Percentiles rank a stretch among this genome's conserved stretches.
phyloP scores from a whole-genome alignment of 2,113 vertebrate species.

The Raja brachyura region DNA sequence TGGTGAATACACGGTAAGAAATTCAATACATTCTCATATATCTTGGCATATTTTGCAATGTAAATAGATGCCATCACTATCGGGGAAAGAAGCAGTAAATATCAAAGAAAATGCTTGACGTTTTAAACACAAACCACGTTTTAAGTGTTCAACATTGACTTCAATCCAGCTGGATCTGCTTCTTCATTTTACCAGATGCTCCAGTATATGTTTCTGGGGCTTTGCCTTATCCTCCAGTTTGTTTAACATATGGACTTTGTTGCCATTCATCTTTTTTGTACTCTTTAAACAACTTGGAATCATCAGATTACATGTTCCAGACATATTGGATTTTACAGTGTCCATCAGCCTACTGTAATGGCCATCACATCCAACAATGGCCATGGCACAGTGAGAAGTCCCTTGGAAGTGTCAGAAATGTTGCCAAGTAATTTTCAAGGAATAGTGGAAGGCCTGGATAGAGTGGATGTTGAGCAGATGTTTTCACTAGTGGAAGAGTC shows the following conservation, averaged over 20 bases:
- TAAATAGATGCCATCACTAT: conserved; percentile 4
- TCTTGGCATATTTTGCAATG: background rate
- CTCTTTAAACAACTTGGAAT: background rate
- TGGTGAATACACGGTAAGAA: background rate
- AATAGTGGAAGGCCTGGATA: no score
- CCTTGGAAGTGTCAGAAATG: background rate
- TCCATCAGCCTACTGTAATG: background rate
- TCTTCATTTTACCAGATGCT: conserved; percentile 24
- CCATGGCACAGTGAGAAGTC: background rate
- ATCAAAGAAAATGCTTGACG: background rate
- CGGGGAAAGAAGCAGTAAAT: background rate
- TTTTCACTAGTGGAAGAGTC: no score
- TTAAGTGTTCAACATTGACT: conserved; percentile 25
- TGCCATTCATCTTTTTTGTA: conserved; percentile 9
- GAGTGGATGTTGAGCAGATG: no score
- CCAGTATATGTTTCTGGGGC: background rate
- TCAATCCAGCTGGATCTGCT: conserved; percentile 1
- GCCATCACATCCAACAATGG: background rate
- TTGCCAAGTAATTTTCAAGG: background rate
- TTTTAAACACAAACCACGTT: conserved; percentile 11
- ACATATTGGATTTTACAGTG: background rate
- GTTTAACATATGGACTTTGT: conserved; percentile 26
- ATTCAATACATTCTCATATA: background rate
- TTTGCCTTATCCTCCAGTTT: background rate
- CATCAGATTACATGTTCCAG: conserved; percentile 12